Percentiles rank a stretch among this genome's conserved stretches.
These are phyloP conservation scores for Sebastes melanostomus DNA, from an alignment of 2,797 vertebrate species.

Conservation along the genomic window DNA sequence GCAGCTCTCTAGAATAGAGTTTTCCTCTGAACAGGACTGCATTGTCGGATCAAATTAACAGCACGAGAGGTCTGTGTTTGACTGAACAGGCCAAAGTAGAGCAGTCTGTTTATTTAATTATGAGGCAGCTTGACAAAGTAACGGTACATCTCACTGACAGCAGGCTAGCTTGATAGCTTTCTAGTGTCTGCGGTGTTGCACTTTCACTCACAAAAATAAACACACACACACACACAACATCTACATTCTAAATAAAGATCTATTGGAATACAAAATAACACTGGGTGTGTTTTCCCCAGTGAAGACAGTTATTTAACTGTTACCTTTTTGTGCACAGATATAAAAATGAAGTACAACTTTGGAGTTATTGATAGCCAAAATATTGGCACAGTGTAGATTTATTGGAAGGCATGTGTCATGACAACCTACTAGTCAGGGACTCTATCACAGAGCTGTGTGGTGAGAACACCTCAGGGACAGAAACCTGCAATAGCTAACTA, in stretches of 20 bases:
- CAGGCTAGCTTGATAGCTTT: slow-evolving; percentile 50
- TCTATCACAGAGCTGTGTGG: not conserved
- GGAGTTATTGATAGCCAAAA: not conserved
- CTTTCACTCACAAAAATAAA: slow-evolving; percentile 53
- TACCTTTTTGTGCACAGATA: slow-evolving; percentile 9
- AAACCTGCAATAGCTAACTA: slow-evolving; percentile 19
- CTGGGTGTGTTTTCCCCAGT: slow-evolving; percentile 29
- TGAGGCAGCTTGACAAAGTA: slow-evolving; percentile 56
- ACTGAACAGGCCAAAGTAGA: slow-evolving; percentile 52
- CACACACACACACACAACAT: slow-evolving; percentile 10
- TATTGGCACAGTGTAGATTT: not conserved
- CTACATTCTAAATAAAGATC: slow-evolving; percentile 68
- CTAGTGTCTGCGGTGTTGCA: slow-evolving; percentile 48
- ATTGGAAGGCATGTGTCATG: not conserved
- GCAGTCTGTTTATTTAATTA: slow-evolving; percentile 58
- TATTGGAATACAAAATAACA: slow-evolving; percentile 56
- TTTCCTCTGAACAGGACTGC: slow-evolving; percentile 4
- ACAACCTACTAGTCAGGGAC: not conserved
- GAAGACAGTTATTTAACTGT: slow-evolving; percentile 24
- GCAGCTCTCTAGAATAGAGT: slow-evolving; percentile 24
- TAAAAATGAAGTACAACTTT: slow-evolving; percentile 6
- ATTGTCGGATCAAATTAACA: slow-evolving; percentile 51
- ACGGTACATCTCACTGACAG: slow-evolving; percentile 54
- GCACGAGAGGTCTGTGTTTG: slow-evolving; percentile 33
- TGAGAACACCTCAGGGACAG: slow-evolving; percentile 19